Base-by-base conservation (phyloP, 2,113 vertebrate genomes). In the Urocolius indicus region DNA sequence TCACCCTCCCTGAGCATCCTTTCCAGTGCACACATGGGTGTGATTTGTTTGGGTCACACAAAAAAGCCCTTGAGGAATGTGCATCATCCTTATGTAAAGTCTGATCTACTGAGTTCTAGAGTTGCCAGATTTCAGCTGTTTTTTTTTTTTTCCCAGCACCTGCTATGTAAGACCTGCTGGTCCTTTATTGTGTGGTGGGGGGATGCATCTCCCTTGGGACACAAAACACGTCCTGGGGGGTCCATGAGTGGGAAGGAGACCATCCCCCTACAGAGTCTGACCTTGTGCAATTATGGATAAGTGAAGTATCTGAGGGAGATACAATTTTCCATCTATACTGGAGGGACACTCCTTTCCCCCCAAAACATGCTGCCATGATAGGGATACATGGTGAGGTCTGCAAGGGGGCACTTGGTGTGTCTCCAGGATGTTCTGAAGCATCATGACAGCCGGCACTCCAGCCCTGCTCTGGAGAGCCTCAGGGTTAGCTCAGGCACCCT, bases 11-110 rank as follows among this genome's bases (percentile, higher is more conserved):
- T 30, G n/a, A 29, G 59, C 68, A 87, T 51, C 76, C 17, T 38
- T 74, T 79, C 65, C 77, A 38, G 12, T 5, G 18, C 0, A 1
- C 43, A 61, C 6, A 1, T 11, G 23, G 48, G 26, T 51, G 74
- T 2, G 3, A n/a, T 26, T 76, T 91, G 73, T 1, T 94, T 29
- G 43, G 61, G 32, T 67, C 77, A 81, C 29, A n/a, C 30, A 78
- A 63, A 77, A 69, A 46, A 94, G 62, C 58, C 74, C 43, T 55
- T 57, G 41, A 66, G 45, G 30, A 49, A 72, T 19, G 27, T 62
- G 34, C 82, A 62, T 88, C 78, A 90, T 76, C 43, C 55, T 94
- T 89, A 93, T 1, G 24, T 78, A 93, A 96, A 80, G 54, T 36
- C 19, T 21, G 74, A 87, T 62, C 71, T 52, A n/a, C 76, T 51